These are phyloP conservation scores for Pocota personata DNA, from an alignment of 2,888 invertebrate species.

Conservation along the genomic window DNA sequence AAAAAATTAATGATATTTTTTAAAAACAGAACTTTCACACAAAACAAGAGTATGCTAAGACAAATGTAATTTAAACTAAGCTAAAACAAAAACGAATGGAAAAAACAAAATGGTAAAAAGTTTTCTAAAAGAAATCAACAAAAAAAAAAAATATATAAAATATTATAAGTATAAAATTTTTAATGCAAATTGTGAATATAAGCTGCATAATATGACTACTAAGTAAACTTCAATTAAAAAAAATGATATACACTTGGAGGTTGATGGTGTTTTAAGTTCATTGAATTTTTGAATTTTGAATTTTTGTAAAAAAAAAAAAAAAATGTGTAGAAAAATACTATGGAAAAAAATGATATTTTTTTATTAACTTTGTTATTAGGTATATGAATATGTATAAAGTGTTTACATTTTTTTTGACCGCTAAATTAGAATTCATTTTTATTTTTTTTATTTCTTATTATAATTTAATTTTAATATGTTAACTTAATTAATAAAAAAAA, in stretches of 20 bases:
- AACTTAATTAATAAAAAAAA: conserved; percentile 64
- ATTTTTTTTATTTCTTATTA: conserved; percentile 30
- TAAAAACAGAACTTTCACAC: conserved; percentile 66
- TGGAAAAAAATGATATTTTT: conserved; percentile 46
- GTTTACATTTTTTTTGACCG: conserved; percentile 47
- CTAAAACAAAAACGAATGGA: conserved; percentile 28
- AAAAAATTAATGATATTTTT: conserved; percentile 62
- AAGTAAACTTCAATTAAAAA: conserved; percentile 68
- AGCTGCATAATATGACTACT: conserved; percentile 67
- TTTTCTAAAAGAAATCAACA: conserved; percentile 71
- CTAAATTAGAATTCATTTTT: conserved; percentile 36
- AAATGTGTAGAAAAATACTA: conserved; percentile 36
- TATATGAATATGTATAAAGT: conserved; percentile 59
- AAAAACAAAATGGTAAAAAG: conserved; percentile 64
- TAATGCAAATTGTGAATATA: conserved; percentile 71
- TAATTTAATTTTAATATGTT: conserved; percentile 59
- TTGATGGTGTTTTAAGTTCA: conserved; percentile 48
- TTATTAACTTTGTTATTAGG: conserved; percentile 59
- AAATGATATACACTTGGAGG: conserved; percentile 38
- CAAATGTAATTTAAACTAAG: conserved; percentile 72
- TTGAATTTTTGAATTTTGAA: conserved; percentile 56
- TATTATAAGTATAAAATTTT: conserved; percentile 45
- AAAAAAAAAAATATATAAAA: conserved; percentile 37
- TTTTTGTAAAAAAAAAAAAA: conserved; percentile 22
- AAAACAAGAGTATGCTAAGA: conserved; percentile 63